Conservation (phyloP, 2,113 vertebrate genomes). For the Xerus inauris region DNA sequence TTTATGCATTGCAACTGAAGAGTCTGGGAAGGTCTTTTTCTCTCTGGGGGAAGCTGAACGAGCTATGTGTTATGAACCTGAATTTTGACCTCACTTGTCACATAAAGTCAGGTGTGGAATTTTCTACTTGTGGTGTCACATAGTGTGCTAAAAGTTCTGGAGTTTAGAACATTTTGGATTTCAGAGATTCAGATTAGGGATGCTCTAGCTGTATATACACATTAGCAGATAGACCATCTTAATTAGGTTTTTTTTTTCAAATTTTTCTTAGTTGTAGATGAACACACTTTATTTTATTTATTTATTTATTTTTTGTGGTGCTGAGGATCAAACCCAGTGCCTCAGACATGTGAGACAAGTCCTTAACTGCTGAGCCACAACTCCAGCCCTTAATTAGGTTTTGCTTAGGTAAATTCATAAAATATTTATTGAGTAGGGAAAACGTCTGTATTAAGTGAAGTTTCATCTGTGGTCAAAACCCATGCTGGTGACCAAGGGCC, state of each 20-base stretch:
- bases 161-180: background rate
- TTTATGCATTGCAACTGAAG: background rate
- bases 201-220: background rate
- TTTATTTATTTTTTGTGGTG: too few relatives aligned
- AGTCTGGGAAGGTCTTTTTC: background rate
- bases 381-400: slow-evolving; percentile 44
- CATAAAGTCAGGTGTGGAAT: background rate
- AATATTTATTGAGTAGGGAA: background rate
- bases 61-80: background rate
- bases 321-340: too few relatives aligned
- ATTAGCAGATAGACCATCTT: background rate
- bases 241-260: too few relatives aligned
- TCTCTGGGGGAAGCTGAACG: background rate
- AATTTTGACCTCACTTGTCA: background rate
- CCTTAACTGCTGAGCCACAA: too few relatives aligned
- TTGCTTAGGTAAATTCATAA: slow-evolving; percentile 32
- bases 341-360: too few relatives aligned
- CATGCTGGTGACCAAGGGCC: background rate
- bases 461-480: background rate
- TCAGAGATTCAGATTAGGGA: background rate
- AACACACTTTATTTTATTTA: too few relatives aligned
- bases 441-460: background rate
- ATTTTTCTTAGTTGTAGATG: too few relatives aligned
- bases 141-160: background rate
- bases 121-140: too few relatives aligned